A percentile compares a stretch with the other conserved stretches of the same genome.
Conservation (phyloP, 2,113 vertebrate species). For the Solea senegalensis region DNA sequence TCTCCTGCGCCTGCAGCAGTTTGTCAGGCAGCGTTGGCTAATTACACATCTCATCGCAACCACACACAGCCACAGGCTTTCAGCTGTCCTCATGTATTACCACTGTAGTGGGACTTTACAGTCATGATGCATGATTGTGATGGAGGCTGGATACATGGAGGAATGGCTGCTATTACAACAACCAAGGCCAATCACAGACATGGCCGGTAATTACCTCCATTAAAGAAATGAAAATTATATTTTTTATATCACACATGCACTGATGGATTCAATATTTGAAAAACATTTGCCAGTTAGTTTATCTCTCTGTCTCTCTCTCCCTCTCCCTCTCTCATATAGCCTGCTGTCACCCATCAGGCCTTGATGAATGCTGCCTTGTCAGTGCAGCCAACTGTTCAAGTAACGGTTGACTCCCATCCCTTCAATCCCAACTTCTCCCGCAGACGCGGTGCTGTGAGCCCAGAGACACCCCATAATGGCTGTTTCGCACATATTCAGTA, state of each 20-base stretch:
- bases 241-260: slow-evolving; percentile 33
- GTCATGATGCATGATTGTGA: slow-evolving; percentile 31
- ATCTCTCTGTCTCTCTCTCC: slow-evolving; percentile 6
- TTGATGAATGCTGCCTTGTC: slow-evolving; percentile 66
- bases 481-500: slow-evolving; percentile 43
- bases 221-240: neutral
- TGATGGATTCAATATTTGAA: slow-evolving; percentile 32
- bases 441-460: slow-evolving; percentile 16
- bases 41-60: slow-evolving; percentile 68
- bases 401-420: slow-evolving; percentile 15
- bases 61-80: slow-evolving; percentile 60
- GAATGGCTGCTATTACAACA: slow-evolving; percentile 43
- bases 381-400: slow-evolving; percentile 63
- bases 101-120: slow-evolving; percentile 40
- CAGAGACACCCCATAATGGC: slow-evolving; percentile 32
- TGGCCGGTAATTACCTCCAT: slow-evolving; percentile 26
- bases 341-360: slow-evolving; percentile 28
- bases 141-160: slow-evolving; percentile 29
- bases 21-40: slow-evolving; percentile 67
- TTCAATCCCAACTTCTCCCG: slow-evolving; percentile 4
- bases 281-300: slow-evolving; percentile 14
- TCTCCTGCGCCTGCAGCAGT: slow-evolving; percentile 71
- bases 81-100: slow-evolving; percentile 49
- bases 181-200: slow-evolving; percentile 33
- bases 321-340: slow-evolving; percentile 19